Conservation (phyloP, 2,797 vertebrate genomes). For the Toxotes lorentzi region DNA sequence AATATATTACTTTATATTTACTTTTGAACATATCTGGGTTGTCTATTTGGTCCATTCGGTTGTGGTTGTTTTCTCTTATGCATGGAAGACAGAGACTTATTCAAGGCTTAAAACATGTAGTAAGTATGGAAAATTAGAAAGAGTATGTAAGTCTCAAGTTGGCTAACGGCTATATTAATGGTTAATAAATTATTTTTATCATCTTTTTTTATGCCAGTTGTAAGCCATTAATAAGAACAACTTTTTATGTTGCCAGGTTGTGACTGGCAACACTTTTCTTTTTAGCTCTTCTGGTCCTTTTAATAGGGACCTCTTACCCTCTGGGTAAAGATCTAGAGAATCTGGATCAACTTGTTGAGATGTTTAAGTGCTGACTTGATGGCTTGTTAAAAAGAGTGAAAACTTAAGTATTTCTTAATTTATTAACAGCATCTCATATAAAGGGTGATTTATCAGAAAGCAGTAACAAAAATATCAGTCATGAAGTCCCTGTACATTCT, state of each 20-base stretch:
- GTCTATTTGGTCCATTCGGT: constrained; percentile 1
- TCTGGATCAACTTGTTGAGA: too few species aligned
- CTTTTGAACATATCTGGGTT: constrained; percentile 10
- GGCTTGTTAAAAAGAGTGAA: neutral
- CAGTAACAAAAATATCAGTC: neutral
- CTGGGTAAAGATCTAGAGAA: neutral
- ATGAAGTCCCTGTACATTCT: neutral
- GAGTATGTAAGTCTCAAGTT: neutral
- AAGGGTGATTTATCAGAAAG: neutral
- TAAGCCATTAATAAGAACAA: neutral
- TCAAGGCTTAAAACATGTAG: neutral
- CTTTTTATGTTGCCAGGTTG: neutral
- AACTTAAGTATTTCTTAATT: too few species aligned
- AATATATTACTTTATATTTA: neutral
- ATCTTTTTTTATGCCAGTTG: neutral
- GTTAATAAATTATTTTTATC: neutral
- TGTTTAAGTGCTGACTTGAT: neutral
- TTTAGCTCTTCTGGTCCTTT: neutral
- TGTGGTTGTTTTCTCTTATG: neutral
- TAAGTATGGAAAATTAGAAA: neutral
- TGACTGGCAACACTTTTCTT: neutral
- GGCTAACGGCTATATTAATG: neutral
- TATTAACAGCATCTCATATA: neutral
- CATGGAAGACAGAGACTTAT: neutral
- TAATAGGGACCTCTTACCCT: neutral